A percentile compares a stretch with the other conserved stretches of the same genome.
Conservation (phyloP, 1,140 invertebrate genomes). For the Spodoptera frugiperda region DNA sequence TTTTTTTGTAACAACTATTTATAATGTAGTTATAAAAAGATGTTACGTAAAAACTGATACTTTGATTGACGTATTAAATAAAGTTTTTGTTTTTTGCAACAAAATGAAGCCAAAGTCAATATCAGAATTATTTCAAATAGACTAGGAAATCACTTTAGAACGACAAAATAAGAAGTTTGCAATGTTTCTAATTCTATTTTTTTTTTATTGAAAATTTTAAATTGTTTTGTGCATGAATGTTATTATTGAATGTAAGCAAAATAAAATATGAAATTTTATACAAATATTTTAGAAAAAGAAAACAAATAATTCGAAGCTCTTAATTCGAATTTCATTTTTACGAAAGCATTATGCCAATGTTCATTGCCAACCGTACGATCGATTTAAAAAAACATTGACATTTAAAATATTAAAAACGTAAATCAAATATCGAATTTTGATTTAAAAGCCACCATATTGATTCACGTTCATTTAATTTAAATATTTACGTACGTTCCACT, state of each 20-base stretch:
- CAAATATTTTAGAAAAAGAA: background rate
- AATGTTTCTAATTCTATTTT: too few relatives aligned
- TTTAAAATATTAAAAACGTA: background rate
- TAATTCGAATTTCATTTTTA: background rate
- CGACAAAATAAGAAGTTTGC: background rate
- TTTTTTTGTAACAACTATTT: constrained; percentile 12
- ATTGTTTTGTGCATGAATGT: background rate
- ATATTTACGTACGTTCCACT: constrained; percentile 9
- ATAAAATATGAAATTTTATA: background rate
- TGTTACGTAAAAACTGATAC: background rate
- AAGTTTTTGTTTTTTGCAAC: too few relatives aligned
- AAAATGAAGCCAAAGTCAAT: too few relatives aligned
- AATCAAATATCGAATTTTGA: background rate
- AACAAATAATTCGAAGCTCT: background rate
- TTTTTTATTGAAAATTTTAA: background rate
- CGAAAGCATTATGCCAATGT: too few relatives aligned
- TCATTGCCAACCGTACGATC: background rate
- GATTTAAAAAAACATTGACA: background rate
- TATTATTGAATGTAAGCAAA: background rate
- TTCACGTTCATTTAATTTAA: background rate
- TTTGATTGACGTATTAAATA: background rate
- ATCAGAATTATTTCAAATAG: too few relatives aligned
- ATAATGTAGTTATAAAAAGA: background rate
- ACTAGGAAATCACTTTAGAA: too few relatives aligned
- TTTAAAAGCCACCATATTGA: constrained; percentile 16